phyloP scores from a whole-genome alignment of 2,888 invertebrate genomes.

The Fabriciana adippe region DNA sequence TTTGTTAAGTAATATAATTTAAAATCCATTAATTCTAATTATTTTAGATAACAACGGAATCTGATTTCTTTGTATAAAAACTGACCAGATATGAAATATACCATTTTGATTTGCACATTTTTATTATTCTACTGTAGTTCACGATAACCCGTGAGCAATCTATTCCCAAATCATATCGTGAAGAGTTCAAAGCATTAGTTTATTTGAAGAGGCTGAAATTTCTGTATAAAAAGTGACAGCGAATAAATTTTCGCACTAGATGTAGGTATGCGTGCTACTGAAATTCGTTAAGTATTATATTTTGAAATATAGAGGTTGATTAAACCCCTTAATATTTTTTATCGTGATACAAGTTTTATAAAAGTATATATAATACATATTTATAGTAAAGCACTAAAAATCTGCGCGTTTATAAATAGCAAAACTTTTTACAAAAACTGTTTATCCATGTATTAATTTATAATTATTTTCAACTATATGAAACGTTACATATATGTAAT shows the following conservation, averaged over 20 bases:
- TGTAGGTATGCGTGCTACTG: not conserved
- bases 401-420: no score
- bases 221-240: not conserved
- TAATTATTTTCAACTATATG: not conserved
- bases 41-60: no score
- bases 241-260: not conserved
- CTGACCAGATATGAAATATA: not conserved
- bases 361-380: no score
- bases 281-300: no score
- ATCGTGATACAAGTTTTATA: no score
- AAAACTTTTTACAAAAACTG: no score
- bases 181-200: not conserved
- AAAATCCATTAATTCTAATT: no score
- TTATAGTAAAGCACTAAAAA: no score
- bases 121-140: constrained; percentile 23
- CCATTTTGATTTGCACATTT: constrained; percentile 1
- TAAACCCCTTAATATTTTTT: no score
- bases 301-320: no score
- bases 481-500: not conserved
- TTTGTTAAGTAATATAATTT: no score
- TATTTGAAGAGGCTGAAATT: constrained; percentile 1
- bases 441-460: not conserved
- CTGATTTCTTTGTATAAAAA: constrained; percentile 10
- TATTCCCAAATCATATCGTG: constrained; percentile 32
- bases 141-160: constrained; percentile 14